phyloP scores from a whole-genome alignment of 1,140 invertebrate genomes.

The Andrena cerasifolii region DNA sequence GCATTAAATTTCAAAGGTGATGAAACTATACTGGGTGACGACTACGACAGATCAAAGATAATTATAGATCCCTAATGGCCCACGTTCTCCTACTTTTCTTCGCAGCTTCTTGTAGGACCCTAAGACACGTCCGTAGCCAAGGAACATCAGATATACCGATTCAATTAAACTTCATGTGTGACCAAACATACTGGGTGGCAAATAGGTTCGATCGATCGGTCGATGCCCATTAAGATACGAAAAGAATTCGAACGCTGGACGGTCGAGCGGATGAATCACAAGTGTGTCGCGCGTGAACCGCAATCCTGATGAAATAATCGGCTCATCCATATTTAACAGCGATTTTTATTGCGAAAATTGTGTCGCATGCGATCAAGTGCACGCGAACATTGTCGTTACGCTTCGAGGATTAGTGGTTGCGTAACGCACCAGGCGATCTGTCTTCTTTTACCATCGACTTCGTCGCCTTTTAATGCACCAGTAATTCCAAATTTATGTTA shows the following conservation, averaged over 20 bases:
- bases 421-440: background rate
- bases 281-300: slow-evolving; percentile 66
- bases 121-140: too few species aligned
- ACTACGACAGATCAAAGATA: too few species aligned
- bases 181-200: background rate
- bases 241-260: slow-evolving; percentile 61
- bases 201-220: background rate
- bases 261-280: slow-evolving; percentile 55
- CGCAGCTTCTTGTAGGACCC: too few species aligned
- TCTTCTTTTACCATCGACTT: background rate
- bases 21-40: too few species aligned
- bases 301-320: slow-evolving; percentile 65
- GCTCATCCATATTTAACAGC: slow-evolving; percentile 63
- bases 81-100: too few species aligned
- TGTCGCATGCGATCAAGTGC: slow-evolving; percentile 29
- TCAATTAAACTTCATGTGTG: too few species aligned
- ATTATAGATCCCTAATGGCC: too few species aligned
- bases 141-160: too few species aligned
- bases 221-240: slow-evolving; percentile 34
- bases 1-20: too few species aligned
- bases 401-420: background rate
- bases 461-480: too few species aligned
- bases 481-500: background rate
- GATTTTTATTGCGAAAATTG: slow-evolving; percentile 57
- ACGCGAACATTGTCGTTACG: background rate